Conservation (phyloP, 1,140 invertebrate genomes). For the Bombus haemorrhoidalis region DNA sequence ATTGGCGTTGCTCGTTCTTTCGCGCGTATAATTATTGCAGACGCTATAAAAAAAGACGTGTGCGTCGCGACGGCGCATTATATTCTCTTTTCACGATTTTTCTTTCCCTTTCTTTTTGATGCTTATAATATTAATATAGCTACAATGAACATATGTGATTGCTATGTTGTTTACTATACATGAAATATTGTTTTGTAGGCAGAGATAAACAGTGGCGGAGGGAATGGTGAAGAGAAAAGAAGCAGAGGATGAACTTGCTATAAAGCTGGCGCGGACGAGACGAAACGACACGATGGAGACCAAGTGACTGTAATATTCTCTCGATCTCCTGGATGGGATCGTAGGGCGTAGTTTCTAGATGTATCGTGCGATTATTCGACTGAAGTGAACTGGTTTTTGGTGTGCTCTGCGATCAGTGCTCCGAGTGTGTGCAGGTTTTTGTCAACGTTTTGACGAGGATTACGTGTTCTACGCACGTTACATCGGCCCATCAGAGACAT, state of each 20-base stretch:
- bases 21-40: no score
- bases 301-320: conserved; percentile 39
- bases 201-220: background rate
- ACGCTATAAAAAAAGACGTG: no score
- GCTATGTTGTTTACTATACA: background rate
- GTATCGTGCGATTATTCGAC: conserved; percentile 47
- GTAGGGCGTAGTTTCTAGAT: conserved; percentile 55
- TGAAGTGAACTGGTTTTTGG: conserved; percentile 52
- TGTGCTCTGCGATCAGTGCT: conserved; percentile 58
- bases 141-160: background rate
- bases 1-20: no score
- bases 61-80: no score
- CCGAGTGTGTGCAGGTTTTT: conserved; percentile 51
- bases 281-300: conserved; percentile 38
- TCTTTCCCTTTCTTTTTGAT: background rate
- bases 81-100: background rate
- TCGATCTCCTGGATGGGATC: conserved; percentile 9
- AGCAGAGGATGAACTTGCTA: conserved; percentile 23
- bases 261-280: background rate
- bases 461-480: conserved; percentile 37
- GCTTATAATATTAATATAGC: no score
- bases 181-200: background rate
- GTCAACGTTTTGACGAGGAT: conserved; percentile 49
- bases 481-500: conserved; percentile 12
- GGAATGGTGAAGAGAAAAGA: background rate